Percentiles rank a stretch among this genome's conserved stretches.
phyloP scores from a whole-genome alignment of 2,888 invertebrate genomes.

The Nephrotoma flavescens region DNA sequence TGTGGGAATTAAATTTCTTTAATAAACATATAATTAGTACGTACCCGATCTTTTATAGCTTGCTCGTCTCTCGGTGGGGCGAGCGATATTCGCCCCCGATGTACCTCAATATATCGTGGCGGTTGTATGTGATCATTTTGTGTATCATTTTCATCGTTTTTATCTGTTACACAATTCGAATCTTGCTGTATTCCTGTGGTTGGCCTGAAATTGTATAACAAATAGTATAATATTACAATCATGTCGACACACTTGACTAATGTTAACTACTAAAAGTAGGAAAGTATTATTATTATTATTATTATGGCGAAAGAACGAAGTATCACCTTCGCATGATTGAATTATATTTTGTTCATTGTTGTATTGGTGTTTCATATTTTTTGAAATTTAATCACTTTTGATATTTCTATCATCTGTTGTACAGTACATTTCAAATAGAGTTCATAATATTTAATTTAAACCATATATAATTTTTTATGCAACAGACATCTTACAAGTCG shows the following conservation, averaged over 20 bases:
- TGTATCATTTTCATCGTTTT: neutral
- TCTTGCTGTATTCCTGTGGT: neutral
- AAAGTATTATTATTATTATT: neutral
- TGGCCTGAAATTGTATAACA: neutral
- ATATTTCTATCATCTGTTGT: neutral
- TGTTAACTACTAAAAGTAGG: neutral
- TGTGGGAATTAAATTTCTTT: neutral
- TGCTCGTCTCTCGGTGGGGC: conserved; percentile 2
- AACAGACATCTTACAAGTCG: no score
- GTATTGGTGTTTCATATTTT: neutral
- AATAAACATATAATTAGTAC: neutral
- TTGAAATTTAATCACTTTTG: neutral
- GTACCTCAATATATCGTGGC: conserved; percentile 6
- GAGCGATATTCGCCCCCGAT: conserved; percentile 8
- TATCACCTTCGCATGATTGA: neutral
- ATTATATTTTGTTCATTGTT: neutral
- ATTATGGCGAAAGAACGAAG: neutral
- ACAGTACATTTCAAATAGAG: neutral
- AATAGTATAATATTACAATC: neutral
- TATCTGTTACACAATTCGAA: neutral
- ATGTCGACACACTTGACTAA: neutral
- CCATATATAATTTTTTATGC: no score
- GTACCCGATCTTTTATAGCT: conserved; percentile 6
- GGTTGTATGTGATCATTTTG: neutral
- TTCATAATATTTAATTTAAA: no score